These are phyloP conservation scores for Enteromius viviparus DNA, from an alignment of 2,797 vertebrate species.

Conservation along the genomic window DNA sequence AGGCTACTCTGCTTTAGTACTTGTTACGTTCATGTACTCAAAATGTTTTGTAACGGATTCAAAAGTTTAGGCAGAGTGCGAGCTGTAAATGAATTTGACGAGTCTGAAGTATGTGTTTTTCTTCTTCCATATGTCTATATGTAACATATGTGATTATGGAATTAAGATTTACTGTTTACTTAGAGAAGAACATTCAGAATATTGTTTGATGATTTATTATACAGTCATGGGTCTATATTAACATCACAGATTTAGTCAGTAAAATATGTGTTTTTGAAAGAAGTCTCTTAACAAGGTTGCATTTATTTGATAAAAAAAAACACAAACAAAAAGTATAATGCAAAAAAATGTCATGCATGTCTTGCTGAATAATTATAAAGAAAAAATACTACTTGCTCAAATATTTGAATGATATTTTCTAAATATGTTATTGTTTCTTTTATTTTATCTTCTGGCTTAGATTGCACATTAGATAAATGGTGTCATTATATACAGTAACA, in stretches of 20 bases:
- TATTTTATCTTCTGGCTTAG: not conserved
- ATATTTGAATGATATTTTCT: not conserved
- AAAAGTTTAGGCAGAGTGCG: not conserved
- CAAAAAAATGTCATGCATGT: not conserved
- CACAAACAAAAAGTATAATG: not conserved
- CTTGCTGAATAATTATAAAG: not conserved
- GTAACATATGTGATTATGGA: not conserved
- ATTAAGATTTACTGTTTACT: not conserved
- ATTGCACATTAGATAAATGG: slow-evolving; percentile 1
- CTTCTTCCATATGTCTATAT: not conserved
- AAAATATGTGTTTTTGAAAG: not conserved
- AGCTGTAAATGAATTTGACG: not conserved
- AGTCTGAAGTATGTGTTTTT: not conserved
- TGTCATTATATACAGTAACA: not conserved
- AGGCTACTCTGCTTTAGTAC: slow-evolving; percentile 1
- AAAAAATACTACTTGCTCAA: not conserved
- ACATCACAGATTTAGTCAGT: not conserved
- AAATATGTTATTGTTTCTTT: not conserved
- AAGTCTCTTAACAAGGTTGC: not conserved
- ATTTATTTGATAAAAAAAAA: not conserved
- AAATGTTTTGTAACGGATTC: not conserved
- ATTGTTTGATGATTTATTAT: not conserved
- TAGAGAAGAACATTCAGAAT: not conserved
- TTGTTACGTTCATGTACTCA: not conserved
- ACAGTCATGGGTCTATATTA: not conserved